These are phyloP conservation scores for Cassiopea andromeda DNA, from an alignment of 30 jellyfish, hydroid and myxozoan genomes.

Conservation along the genomic window DNA sequence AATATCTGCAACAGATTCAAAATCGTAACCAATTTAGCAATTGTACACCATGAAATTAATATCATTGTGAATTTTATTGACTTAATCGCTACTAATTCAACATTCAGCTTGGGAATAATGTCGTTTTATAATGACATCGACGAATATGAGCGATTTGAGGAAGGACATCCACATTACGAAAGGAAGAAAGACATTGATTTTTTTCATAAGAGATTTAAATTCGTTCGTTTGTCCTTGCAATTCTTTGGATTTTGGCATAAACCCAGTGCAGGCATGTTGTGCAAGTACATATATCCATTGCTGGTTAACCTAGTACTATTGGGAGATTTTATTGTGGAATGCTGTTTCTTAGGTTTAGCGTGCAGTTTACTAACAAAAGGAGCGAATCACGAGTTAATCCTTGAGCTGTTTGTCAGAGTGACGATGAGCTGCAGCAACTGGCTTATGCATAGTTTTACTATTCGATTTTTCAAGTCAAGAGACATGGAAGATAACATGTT, in stretches of 20 bases:
- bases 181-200: no score
- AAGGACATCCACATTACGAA: no score
- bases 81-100: no score
- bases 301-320: not conserved
- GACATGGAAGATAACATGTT: not conserved
- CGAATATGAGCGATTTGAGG: no score
- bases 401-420: slow-evolving; percentile 7
- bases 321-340: not conserved
- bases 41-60: no score
- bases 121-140: no score
- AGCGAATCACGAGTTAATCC: not conserved
- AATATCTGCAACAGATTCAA: no score
- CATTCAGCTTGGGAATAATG: no score
- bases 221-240: not conserved
- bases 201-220: not conserved
- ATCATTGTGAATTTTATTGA: no score
- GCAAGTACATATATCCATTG: not conserved
- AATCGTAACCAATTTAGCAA: no score
- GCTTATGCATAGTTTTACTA: not conserved
- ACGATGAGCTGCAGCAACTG: slow-evolving; percentile 2
- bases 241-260: slow-evolving; percentile 6
- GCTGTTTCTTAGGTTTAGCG: not conserved
- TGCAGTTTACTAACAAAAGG: not conserved
- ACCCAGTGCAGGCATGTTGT: not conserved
- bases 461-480: slow-evolving; percentile 6